Evolutionary conservation across 1,140 invertebrate species (phyloP), one percentile per base, ranked within the genome.

Genomic region (Drosophila albomicans): DNA sequence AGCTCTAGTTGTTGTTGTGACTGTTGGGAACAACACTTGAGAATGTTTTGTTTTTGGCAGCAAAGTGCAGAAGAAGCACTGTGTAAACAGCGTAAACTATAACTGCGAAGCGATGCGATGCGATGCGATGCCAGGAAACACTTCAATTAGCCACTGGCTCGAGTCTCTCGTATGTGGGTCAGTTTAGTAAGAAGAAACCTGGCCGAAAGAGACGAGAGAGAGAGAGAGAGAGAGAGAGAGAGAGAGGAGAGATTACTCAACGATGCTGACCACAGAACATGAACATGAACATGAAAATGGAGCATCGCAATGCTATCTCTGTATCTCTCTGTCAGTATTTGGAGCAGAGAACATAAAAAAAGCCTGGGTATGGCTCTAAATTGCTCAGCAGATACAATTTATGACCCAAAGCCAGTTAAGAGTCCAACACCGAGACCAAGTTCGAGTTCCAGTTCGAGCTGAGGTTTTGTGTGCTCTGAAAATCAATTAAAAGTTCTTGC

Each of bases 401-500:
- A 88, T 88, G 85, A 70, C 73, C 85, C 61, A 59, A 25, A 64
- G 64, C 75, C 82, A 81, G 81, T 68, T 81, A 85, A 85, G 79
- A 87, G 75, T 81, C 69, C 62, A 62, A 70, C 32, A 25, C 20
- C 20, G 20, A 48, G 72, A 38, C 16, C 65, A 28, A 58, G 20
- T 25, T 67, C 63, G 65, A 66, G 54, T 84, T 61, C 59, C 61
- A 49, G 76, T 51, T 30, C 59, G 30, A 58, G 65, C 51, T 41
- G 35, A 20, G 58, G 16, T 69, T 64, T 56, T 72, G 65, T 76
- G 48, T 75, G 77, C 77, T 56, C 65, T 89, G 68, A 81, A 88
- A 88, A 88, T 88, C 84, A 88, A 88, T 88, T 88, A 88, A 88
- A 88, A 88, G 84, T 87, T 87, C 85, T 79, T 88, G 82, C 76